Evolutionary conservation across 2,888 invertebrate genomes (phyloP).

Genomic region (Gandaritis pyraliata): DNA sequence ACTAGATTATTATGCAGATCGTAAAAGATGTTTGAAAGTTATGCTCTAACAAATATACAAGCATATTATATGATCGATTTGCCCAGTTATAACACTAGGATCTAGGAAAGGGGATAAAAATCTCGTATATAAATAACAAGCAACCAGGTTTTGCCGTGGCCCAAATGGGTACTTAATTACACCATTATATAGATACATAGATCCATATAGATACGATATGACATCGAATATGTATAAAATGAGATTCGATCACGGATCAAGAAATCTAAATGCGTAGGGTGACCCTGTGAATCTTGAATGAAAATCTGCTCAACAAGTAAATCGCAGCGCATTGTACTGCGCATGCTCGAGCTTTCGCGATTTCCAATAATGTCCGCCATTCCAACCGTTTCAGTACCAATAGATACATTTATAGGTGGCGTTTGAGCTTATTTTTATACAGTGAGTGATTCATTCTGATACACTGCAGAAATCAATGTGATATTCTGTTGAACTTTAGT

Average conservation of each 20-base stretch:
- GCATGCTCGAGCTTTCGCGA: constrained; percentile 57
- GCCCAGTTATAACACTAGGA: too few species aligned
- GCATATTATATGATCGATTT: too few species aligned
- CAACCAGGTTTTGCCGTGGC: neutral
- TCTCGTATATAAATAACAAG: neutral
- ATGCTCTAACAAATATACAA: too few species aligned
- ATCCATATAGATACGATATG: constrained; percentile 4
- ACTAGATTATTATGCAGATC: too few species aligned
- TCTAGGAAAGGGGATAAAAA: too few species aligned
- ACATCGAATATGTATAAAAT: constrained; percentile 17
- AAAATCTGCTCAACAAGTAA: constrained; percentile 79
- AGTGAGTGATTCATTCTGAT: neutral
- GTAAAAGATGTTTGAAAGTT: too few species aligned
- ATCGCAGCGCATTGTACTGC: constrained; percentile 52
- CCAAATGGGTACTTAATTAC: constrained; percentile 1
- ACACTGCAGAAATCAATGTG: constrained; percentile 1
- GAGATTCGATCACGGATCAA: constrained; percentile 22
- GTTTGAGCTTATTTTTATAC: constrained; percentile 14
- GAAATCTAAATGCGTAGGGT: constrained; percentile 64
- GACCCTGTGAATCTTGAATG: constrained; percentile 73
- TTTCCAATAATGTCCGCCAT: constrained; percentile 54
- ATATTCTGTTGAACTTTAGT: neutral
- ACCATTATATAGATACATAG: neutral
- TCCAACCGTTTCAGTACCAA: constrained; percentile 5
- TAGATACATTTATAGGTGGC: neutral